A percentile compares a stretch with the other conserved stretches of the same genome.
Evolutionary conservation across 1,140 invertebrate genomes (phyloP).

Genomic region (Subanguina moxae): DNA sequence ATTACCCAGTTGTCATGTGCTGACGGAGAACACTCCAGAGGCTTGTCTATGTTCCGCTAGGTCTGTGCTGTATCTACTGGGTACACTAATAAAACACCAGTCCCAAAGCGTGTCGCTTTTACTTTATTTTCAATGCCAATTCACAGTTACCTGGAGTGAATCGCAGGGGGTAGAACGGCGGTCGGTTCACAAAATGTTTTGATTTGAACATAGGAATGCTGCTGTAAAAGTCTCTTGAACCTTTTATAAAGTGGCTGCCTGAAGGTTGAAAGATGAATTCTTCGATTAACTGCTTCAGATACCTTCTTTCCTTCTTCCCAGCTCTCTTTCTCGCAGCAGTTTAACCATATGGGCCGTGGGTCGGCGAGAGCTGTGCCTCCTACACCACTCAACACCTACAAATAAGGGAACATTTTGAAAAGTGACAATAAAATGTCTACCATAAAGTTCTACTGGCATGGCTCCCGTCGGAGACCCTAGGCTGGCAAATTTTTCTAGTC

Average conservation of each 20-base stretch:
- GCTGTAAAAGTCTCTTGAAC: slow-evolving; percentile 43
- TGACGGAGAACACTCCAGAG: no score
- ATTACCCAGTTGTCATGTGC: no score
- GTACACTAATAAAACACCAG: no score
- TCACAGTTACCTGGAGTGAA: slow-evolving; percentile 38
- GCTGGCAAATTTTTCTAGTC: no score
- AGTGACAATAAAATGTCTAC: background rate
- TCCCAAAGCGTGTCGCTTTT: no score
- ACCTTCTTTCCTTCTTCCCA: background rate
- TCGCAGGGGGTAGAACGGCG: slow-evolving; percentile 44
- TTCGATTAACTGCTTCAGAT: background rate
- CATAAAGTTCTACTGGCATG: no score
- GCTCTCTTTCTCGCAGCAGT: background rate
- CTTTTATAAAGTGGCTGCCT: slow-evolving; percentile 46
- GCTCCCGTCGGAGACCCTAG: no score
- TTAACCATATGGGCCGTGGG: background rate
- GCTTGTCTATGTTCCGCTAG: no score
- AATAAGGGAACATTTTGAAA: no score
- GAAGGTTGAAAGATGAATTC: background rate
- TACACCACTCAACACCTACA: background rate
- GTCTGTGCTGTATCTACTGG: no score
- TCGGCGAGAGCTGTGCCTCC: background rate
- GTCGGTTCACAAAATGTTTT: slow-evolving; percentile 7
- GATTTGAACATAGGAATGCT: slow-evolving; percentile 19
- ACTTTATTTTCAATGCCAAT: no score